phyloP scores from a whole-genome alignment of 1,140 invertebrate genomes.

The Plutomurus gul region DNA sequence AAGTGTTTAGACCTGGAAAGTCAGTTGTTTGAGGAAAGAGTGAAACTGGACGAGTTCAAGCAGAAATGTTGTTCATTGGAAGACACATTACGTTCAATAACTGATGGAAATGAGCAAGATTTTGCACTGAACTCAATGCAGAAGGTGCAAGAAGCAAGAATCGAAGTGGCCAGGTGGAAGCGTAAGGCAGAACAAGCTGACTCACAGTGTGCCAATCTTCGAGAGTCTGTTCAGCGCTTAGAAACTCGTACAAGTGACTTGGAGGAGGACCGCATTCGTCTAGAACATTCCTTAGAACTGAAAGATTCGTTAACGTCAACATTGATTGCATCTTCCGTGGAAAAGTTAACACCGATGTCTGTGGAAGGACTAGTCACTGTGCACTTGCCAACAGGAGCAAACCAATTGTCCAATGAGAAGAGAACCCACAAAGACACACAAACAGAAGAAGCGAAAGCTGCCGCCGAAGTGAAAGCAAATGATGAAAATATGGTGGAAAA shows the following conservation, averaged over 20 bases:
- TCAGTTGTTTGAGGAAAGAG: not conserved
- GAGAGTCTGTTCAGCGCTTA: slow-evolving; percentile 1
- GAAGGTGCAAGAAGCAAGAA: slow-evolving; percentile 5
- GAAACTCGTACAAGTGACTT: slow-evolving; percentile 14
- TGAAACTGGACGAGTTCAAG: not conserved
- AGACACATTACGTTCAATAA: not conserved
- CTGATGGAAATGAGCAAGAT: not conserved
- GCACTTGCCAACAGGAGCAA: not conserved
- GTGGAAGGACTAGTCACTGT: not conserved
- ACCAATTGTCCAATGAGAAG: not conserved
- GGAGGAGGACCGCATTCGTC: slow-evolving; percentile 30
- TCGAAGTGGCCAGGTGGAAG: slow-evolving; percentile 33
- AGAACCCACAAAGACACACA: not conserved
- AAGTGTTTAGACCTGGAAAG: slow-evolving; percentile 26
- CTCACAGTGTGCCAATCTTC: not conserved
- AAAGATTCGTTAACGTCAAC: slow-evolving; percentile 17
- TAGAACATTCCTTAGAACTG: slow-evolving; percentile 33
- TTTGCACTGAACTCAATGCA: not conserved
- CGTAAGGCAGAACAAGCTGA: slow-evolving; percentile 35
- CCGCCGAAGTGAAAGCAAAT: not conserved
- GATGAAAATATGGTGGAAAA: not conserved
- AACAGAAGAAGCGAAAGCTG: not conserved
- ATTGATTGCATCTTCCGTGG: not conserved
- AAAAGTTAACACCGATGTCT: not conserved
- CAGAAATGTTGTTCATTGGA: slow-evolving; percentile 24